Conservation (phyloP, 2,797 vertebrate genomes). For the Kryptopterus vitreolus region DNA sequence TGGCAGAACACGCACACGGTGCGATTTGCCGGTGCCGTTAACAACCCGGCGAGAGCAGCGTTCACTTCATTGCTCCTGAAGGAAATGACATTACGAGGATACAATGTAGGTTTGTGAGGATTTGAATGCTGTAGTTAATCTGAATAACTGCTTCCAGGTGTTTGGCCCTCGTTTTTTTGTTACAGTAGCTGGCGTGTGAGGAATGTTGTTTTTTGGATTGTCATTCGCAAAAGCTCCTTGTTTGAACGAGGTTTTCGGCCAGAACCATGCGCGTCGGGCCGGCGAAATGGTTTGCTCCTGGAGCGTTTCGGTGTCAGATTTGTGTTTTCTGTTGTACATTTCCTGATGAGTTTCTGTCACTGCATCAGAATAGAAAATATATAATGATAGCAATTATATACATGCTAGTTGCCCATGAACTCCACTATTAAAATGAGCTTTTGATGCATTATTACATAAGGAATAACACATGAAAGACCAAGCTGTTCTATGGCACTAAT, state of each 20-base stretch:
- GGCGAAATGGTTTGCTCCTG: neutral
- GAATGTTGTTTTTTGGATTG: neutral
- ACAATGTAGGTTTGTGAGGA: conserved; percentile 43
- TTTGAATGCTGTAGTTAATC: conserved; percentile 52
- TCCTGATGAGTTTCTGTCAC: too few relatives aligned
- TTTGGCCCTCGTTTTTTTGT: conserved; percentile 13
- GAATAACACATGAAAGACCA: neutral
- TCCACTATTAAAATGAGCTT: neutral
- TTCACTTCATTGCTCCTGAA: conserved; percentile 20
- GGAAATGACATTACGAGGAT: conserved; percentile 49
- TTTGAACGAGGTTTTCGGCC: neutral
- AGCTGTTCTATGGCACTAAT: neutral
- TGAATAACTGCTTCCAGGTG: conserved; percentile 51
- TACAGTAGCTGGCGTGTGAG: conserved; percentile 43
- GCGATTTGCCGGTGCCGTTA: conserved; percentile 25
- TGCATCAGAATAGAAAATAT: neutral
- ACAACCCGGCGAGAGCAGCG: conserved; percentile 17
- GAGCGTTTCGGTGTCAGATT: neutral
- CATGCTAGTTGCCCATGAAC: neutral
- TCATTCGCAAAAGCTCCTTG: neutral
- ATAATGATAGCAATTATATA: neutral
- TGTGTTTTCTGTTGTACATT: too few relatives aligned
- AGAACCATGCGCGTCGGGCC: neutral
- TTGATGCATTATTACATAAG: neutral
- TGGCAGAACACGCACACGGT: neutral